Conservation (phyloP, 2,797 vertebrate genomes). For the Lutjanus argentimaculatus region DNA sequence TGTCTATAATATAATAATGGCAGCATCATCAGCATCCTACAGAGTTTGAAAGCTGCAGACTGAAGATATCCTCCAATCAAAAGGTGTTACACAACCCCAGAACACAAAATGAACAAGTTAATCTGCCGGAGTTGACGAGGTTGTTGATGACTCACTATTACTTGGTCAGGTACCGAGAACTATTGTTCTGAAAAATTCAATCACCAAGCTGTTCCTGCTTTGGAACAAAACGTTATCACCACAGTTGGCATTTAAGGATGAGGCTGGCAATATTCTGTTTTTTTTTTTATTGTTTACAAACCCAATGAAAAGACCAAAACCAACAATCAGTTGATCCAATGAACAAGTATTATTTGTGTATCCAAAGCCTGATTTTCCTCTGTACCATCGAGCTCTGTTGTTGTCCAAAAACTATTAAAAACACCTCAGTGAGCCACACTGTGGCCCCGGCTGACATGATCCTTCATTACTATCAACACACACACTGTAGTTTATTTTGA, state of each 20-base stretch:
- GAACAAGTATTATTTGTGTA: too few relatives aligned
- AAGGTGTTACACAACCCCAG: background rate
- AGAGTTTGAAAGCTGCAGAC: constrained; percentile 7
- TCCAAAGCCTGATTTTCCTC: too few relatives aligned
- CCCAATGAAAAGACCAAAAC: too few relatives aligned
- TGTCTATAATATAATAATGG: background rate
- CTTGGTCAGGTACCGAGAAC: background rate
- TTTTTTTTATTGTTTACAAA: background rate
- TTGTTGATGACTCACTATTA: constrained; percentile 12
- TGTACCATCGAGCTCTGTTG: background rate
- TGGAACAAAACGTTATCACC: constrained; percentile 2
- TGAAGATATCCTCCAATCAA: constrained; percentile 16
- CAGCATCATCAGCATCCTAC: background rate
- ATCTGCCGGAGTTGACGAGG: background rate
- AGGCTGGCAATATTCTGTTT: background rate
- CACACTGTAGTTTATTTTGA: too few relatives aligned
- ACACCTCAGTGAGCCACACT: background rate
- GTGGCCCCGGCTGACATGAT: background rate
- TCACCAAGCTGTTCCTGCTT: background rate
- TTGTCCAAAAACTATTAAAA: background rate
- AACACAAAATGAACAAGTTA: background rate
- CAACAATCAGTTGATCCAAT: too few relatives aligned
- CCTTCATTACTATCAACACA: too few relatives aligned
- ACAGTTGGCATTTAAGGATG: background rate
- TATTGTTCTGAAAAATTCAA: background rate